These are phyloP conservation scores for Ochotona curzoniae DNA, from an alignment of 2,113 vertebrate species.

Conservation along the genomic window DNA sequence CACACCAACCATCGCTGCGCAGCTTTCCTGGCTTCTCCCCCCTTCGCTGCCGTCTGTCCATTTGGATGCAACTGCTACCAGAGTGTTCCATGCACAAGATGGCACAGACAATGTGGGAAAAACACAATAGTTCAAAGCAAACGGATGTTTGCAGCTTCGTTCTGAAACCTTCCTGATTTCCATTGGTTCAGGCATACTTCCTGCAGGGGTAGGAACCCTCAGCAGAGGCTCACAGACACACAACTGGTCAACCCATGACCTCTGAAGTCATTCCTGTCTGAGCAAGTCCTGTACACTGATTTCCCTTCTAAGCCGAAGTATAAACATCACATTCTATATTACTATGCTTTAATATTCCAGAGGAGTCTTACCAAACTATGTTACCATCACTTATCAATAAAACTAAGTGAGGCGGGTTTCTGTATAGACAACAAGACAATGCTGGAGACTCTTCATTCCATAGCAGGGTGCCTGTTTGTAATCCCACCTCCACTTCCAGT, in stretches of 20 bases:
- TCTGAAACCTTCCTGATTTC: neutral
- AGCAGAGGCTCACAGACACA: neutral
- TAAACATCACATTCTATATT: neutral
- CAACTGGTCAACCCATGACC: neutral
- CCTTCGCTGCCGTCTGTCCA: constrained; percentile 65
- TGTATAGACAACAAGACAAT: no score
- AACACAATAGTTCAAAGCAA: constrained; percentile 64
- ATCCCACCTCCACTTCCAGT: no score
- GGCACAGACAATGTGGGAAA: constrained; percentile 64
- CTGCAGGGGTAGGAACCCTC: neutral
- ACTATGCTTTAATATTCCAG: neutral
- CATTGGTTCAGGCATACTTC: neutral
- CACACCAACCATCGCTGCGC: neutral
- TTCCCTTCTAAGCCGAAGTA: neutral
- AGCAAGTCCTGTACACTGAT: neutral
- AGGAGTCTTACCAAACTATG: neutral
- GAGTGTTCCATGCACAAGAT: constrained; percentile 28
- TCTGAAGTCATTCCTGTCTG: neutral
- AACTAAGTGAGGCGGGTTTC: no score
- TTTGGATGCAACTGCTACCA: constrained; percentile 59
- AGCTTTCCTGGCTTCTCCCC: neutral
- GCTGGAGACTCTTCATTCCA: no score
- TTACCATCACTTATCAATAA: neutral
- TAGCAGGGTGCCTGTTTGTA: no score
- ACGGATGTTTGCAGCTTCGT: neutral